A percentile compares a stretch with the other conserved stretches of the same genome.
phyloP scores from a whole-genome alignment of 2,888 invertebrate genomes.

The Macaria liturata region DNA sequence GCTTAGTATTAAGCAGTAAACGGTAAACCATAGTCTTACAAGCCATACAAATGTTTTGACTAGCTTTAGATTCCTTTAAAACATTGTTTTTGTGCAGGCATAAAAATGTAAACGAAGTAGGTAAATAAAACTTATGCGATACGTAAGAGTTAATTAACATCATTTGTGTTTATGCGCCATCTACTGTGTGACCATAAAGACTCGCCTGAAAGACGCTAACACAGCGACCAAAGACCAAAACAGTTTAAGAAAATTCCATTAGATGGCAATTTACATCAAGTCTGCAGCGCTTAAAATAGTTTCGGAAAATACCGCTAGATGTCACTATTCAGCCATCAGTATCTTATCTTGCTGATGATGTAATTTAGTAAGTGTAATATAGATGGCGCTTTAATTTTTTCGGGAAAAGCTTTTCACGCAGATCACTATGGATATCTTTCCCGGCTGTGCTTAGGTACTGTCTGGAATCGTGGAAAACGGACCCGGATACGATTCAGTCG shows the following conservation, averaged over 20 bases:
- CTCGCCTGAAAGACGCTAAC: too few relatives aligned
- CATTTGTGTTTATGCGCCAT: constrained; percentile 2
- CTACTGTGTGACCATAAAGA: background rate
- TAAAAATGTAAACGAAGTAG: too few relatives aligned
- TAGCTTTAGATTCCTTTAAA: too few relatives aligned
- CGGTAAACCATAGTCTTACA: too few relatives aligned
- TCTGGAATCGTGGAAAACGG: constrained; percentile 65
- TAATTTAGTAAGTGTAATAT: background rate
- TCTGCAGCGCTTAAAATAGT: constrained; percentile 2
- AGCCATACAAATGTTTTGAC: too few relatives aligned
- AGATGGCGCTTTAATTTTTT: constrained; percentile 36
- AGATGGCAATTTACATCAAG: background rate
- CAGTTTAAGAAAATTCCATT: background rate
- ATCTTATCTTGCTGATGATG: too few relatives aligned
- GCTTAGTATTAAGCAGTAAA: too few relatives aligned
- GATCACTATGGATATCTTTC: constrained; percentile 35
- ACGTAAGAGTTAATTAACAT: too few relatives aligned
- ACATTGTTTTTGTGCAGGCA: too few relatives aligned
- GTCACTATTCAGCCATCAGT: background rate
- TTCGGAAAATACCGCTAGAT: constrained; percentile 11
- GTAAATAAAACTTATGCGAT: too few relatives aligned
- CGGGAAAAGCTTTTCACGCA: constrained; percentile 28
- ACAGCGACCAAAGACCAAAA: background rate
- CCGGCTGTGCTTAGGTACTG: constrained; percentile 50
- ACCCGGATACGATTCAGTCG: constrained; percentile 74